A percentile compares a stretch with the other conserved stretches of the same genome.
Conservation (phyloP, 1,140 invertebrate species). For the Scaptomyza montana region DNA sequence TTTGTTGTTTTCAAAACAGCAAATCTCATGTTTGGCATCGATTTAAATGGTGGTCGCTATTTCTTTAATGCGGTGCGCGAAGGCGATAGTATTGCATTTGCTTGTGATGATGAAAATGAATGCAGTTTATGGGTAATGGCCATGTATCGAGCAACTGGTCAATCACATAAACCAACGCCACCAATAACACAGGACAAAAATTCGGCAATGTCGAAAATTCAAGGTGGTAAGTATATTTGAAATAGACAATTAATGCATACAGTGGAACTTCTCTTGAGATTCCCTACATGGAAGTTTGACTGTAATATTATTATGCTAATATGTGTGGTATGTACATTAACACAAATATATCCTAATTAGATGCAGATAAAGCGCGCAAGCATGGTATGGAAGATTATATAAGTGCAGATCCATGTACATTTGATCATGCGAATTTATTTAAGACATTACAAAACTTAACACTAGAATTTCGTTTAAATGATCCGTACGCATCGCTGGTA, state of each 20-base stretch:
- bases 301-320: too few relatives aligned
- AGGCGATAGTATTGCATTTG: slow-evolving; percentile 98
- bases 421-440: slow-evolving; percentile 97
- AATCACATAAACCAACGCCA: slow-evolving; percentile 98
- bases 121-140: slow-evolving; percentile 99
- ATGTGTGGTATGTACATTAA: neutral
- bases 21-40: slow-evolving; percentile 95
- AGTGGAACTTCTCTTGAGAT: too few relatives aligned
- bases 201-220: slow-evolving; percentile 94
- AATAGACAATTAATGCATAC: too few relatives aligned
- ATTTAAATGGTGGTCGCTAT: slow-evolving; percentile 93
- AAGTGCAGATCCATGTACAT: slow-evolving; percentile 98
- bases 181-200: slow-evolving; percentile 94
- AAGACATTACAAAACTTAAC: slow-evolving; percentile 95
- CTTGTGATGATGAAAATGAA: slow-evolving; percentile 99
- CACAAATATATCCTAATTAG: slow-evolving; percentile 83
- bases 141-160: slow-evolving; percentile 98
- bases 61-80: slow-evolving; percentile 99
- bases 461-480: slow-evolving; percentile 97
- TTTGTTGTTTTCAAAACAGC: slow-evolving; percentile 85
- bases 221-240: slow-evolving; percentile 85
- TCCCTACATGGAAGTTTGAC: too few relatives aligned
- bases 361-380: slow-evolving; percentile 98
- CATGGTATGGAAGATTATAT: slow-evolving; percentile 99
- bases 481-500: slow-evolving; percentile 98